phyloP scores from a whole-genome alignment of 2,888 invertebrate species.

The Meloe dianella region DNA sequence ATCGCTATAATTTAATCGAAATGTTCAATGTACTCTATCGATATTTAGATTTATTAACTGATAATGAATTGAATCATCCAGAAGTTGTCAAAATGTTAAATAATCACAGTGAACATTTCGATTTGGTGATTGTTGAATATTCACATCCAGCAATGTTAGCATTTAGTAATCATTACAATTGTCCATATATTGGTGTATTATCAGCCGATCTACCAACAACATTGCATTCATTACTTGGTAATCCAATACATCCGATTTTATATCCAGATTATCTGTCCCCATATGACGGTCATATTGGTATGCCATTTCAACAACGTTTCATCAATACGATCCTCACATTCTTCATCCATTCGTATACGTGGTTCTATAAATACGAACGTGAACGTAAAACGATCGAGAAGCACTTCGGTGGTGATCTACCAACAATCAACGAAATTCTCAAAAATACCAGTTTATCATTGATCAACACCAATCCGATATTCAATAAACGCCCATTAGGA shows the following conservation, averaged over 20 bases:
- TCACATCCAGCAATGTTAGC: slow-evolving; percentile 41
- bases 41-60: slow-evolving; percentile 16
- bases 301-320: slow-evolving; percentile 25
- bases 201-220: slow-evolving; percentile 41
- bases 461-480: slow-evolving; percentile 42
- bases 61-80: slow-evolving; percentile 37
- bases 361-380: neutral
- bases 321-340: slow-evolving; percentile 1
- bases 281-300: slow-evolving; percentile 18
- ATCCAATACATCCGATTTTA: slow-evolving; percentile 47
- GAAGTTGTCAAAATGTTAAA: slow-evolving; percentile 43
- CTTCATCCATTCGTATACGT: neutral
- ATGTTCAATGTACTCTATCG: neutral
- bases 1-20: neutral
- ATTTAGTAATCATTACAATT: slow-evolving; percentile 45
- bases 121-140: slow-evolving; percentile 48
- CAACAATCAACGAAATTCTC: slow-evolving; percentile 40
- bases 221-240: slow-evolving; percentile 45
- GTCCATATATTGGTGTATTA: slow-evolving; percentile 47
- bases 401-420: slow-evolving; percentile 42
- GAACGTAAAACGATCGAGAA: slow-evolving; percentile 24
- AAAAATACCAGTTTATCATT: slow-evolving; percentile 41
- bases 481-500: slow-evolving; percentile 40
- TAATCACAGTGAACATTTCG: slow-evolving; percentile 51
- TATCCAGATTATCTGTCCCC: slow-evolving; percentile 44